Evolutionary conservation across 2,113 vertebrate genomes (phyloP).

Genomic region (Carassius auratus): DNA sequence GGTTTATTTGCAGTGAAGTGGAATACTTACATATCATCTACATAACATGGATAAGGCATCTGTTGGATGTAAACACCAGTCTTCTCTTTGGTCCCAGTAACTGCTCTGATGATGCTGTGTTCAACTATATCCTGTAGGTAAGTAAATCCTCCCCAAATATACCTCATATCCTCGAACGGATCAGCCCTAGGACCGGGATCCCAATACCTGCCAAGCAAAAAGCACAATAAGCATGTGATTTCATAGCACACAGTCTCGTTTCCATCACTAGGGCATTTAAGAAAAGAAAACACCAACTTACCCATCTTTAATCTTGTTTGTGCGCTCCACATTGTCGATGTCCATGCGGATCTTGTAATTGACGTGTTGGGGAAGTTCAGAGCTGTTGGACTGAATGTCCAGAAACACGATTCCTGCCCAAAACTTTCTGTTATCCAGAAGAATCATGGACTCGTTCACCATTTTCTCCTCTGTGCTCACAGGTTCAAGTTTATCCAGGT

Average conservation of each 20-base stretch:
- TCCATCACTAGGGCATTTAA: neutral
- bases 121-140: constrained; percentile 95
- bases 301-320: constrained; percentile 99
- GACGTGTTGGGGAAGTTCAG: constrained; percentile 83
- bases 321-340: constrained; percentile 97
- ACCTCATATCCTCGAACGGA: constrained; percentile 97
- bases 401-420: constrained; percentile 96
- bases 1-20: neutral
- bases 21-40: constrained; percentile 91
- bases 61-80: constrained; percentile 95
- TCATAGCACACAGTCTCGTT: neutral
- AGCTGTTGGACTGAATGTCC: constrained; percentile 76
- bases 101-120: constrained; percentile 87
- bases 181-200: constrained; percentile 97
- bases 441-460: constrained; percentile 86
- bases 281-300: constrained; percentile 63
- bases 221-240: constrained; percentile 13
- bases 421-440: constrained; percentile 91
- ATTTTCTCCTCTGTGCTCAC: constrained; percentile 85
- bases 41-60: constrained; percentile 98
- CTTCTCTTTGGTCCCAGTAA: constrained; percentile 87
- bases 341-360: constrained; percentile 99
- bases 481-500: constrained; percentile 92
- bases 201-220: constrained; percentile 84
- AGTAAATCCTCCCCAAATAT: constrained; percentile 94